Percentiles rank a stretch among this genome's conserved stretches.
phyloP scores from a whole-genome alignment of 2,797 vertebrate species.

The Lerista edwardsae region DNA sequence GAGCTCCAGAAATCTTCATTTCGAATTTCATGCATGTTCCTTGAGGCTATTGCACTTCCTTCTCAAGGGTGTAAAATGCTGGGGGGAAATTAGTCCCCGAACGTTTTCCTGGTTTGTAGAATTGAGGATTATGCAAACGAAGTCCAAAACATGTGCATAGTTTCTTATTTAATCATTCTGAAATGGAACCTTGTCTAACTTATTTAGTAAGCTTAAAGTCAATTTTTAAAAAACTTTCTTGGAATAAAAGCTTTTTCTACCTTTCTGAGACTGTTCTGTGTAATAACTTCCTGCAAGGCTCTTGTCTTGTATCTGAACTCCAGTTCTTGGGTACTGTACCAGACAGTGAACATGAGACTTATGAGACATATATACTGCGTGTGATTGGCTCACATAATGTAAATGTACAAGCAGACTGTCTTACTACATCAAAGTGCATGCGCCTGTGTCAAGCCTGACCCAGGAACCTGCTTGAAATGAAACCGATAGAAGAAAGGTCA shows the following conservation, averaged over 20 bases:
- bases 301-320: neutral
- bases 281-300: neutral
- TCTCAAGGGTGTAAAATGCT: neutral
- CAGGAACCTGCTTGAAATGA: neutral
- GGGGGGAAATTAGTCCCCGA: neutral
- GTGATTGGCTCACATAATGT: neutral
- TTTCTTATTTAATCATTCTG: neutral
- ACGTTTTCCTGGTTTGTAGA: neutral
- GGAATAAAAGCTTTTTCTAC: constrained; percentile 54
- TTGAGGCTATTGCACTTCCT: neutral
- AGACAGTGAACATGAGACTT: no score
- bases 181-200: neutral
- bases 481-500: neutral
- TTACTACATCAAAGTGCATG: neutral
- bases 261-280: neutral
- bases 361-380: neutral
- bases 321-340: no score
- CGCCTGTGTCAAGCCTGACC: neutral
- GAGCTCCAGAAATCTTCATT: neutral
- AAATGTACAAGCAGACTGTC: neutral
- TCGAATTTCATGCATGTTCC: neutral
- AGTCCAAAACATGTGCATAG: neutral
- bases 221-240: neutral
- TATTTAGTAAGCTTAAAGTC: neutral
- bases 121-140: neutral